Conservation (phyloP, 2,113 vertebrate genomes). For the Gnathonemus longibarbis region DNA sequence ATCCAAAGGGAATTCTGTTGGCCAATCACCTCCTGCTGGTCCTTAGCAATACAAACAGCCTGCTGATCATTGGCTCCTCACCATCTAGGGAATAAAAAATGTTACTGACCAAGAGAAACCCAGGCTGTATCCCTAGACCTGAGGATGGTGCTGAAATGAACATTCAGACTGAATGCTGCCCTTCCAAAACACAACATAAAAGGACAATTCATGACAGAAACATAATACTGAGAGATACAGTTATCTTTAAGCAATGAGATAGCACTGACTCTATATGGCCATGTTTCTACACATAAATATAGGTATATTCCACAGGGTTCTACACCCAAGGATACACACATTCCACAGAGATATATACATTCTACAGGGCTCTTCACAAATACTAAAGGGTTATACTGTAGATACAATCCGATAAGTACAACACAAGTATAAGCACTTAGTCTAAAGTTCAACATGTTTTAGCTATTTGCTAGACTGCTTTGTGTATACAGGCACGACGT, state of each 20-base stretch:
- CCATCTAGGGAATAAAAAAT: neutral
- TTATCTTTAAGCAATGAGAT: neutral
- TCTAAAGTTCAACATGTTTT: neutral
- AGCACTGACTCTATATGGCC: neutral
- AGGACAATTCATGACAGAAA: neutral
- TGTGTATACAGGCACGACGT: neutral
- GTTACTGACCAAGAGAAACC: neutral
- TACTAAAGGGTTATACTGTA: neutral
- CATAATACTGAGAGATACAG: neutral
- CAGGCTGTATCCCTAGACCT: neutral
- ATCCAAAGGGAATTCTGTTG: neutral
- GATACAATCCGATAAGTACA: neutral
- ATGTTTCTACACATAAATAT: neutral
- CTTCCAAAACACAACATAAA: neutral
- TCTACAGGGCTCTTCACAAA: neutral
- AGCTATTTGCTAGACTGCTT: neutral
- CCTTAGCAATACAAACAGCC: neutral
- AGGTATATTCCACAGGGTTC: neutral
- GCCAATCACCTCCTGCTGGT: neutral
- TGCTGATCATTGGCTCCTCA: neutral
- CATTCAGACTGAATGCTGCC: neutral
- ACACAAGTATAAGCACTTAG: neutral
- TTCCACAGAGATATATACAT: neutral
- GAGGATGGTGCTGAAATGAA: neutral
- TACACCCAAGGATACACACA: neutral